phyloP scores from a whole-genome alignment of 1,140 invertebrate species.

The Apis florea region DNA sequence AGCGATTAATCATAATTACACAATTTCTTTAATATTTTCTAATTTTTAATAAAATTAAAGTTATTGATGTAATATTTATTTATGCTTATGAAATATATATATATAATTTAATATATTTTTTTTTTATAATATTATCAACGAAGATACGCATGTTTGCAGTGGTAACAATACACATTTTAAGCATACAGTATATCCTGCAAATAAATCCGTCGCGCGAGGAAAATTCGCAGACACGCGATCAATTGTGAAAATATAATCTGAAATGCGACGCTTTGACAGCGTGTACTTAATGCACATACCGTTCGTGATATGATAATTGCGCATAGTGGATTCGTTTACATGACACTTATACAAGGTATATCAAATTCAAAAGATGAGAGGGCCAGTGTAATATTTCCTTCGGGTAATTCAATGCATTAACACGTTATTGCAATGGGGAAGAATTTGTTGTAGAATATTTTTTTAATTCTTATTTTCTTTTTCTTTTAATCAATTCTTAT shows the following conservation, averaged over 20 bases:
- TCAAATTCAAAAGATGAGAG: background rate
- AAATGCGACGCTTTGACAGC: background rate
- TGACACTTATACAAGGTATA: background rate
- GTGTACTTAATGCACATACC: background rate
- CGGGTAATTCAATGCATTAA: background rate
- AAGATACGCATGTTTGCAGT: background rate
- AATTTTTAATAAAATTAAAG: too few relatives aligned
- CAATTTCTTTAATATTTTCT: too few relatives aligned
- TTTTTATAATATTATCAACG: background rate
- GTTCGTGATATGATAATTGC: background rate
- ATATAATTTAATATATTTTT: background rate
- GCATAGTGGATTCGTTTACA: conserved; percentile 18
- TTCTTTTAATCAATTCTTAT: too few relatives aligned
- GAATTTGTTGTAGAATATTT: background rate
- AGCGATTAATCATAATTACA: too few relatives aligned
- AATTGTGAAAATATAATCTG: conserved; percentile 26
- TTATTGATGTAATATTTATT: too few relatives aligned
- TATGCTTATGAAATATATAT: background rate
- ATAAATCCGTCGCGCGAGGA: background rate
- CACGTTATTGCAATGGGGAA: background rate
- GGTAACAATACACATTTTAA: background rate
- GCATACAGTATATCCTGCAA: too few relatives aligned
- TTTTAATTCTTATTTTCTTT: background rate
- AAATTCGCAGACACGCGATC: conserved; percentile 2
- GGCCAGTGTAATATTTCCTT: background rate